These are phyloP conservation scores for Panthera uncia DNA, from an alignment of 2,113 vertebrate genomes.

Conservation along the genomic window DNA sequence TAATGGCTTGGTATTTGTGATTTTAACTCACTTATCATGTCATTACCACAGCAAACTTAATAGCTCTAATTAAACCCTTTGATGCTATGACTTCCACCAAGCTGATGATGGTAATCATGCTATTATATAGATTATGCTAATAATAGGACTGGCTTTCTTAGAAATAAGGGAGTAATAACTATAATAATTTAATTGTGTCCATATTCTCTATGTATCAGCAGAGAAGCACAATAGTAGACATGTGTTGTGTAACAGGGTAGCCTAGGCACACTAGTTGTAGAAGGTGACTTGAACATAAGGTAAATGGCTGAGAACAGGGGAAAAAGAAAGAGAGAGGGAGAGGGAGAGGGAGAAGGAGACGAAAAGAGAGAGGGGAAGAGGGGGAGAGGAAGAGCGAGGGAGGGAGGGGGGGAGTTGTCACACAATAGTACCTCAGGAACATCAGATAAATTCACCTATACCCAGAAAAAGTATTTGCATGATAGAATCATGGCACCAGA, in stretches of 20 bases:
- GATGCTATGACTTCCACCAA: neutral
- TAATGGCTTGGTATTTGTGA: conserved; percentile 73
- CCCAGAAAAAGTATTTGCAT: neutral
- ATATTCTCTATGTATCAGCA: neutral
- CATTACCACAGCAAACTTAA: conserved; percentile 41
- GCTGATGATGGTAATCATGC: conserved; percentile 36
- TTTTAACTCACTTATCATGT: conserved; percentile 65
- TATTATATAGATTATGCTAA: conserved; percentile 54
- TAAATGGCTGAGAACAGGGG: neutral
- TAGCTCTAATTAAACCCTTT: conserved; percentile 54
- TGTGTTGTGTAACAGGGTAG: neutral
- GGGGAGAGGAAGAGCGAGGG: neutral
- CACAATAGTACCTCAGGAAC: neutral
- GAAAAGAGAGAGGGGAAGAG: neutral
- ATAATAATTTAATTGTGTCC: conserved; percentile 29
- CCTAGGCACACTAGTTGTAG: neutral
- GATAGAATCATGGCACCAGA: neutral
- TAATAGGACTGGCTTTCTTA: neutral
- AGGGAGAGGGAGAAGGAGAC: neutral
- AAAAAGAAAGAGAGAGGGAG: neutral
- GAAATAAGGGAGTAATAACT: neutral
- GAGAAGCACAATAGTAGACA: neutral
- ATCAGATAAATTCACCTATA: neutral
- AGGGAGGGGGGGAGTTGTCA: neutral
- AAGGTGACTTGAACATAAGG: neutral